Evolutionary conservation across 2,113 vertebrate genomes (phyloP).

Genomic region (Tupaia chinensis): DNA sequence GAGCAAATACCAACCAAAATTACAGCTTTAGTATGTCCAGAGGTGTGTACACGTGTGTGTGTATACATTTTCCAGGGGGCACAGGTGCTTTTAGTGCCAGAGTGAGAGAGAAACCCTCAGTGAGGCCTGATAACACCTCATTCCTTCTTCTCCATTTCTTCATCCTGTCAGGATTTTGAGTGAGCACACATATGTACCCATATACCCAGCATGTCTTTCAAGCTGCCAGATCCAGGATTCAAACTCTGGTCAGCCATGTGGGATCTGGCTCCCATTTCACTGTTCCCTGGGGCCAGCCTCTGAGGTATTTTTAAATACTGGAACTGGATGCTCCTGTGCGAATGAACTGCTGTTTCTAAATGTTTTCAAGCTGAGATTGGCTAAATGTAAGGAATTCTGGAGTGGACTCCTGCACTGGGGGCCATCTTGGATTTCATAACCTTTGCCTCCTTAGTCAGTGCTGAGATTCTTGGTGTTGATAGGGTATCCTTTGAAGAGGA

Average conservation of each 20-base stretch:
- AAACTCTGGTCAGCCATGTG: too few species aligned
- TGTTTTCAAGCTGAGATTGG: neutral
- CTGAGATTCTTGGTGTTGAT: neutral
- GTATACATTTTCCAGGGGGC: too few species aligned
- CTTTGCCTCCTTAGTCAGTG: neutral
- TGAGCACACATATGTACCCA: too few species aligned
- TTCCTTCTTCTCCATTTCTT: too few species aligned
- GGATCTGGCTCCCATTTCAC: too few species aligned
- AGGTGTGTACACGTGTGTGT: neutral
- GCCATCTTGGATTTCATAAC: neutral
- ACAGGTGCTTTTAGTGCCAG: too few species aligned
- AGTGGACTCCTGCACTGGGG: accelerated
- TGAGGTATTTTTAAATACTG: neutral
- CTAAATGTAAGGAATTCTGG: neutral
- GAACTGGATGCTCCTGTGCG: neutral
- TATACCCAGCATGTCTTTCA: too few species aligned
- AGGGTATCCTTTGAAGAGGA: neutral
- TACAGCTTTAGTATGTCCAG: neutral
- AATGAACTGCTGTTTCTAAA: neutral
- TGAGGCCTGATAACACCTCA: too few species aligned
- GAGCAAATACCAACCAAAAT: neutral
- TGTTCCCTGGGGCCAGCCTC: too few species aligned
- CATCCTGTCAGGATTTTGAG: too few species aligned
- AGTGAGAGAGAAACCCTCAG: too few species aligned
- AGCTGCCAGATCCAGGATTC: too few species aligned